Evolutionary conservation across 1,140 invertebrate genomes (phyloP), one percentile per base, ranked within the genome.

Genomic region (Caerostris darwini): DNA sequence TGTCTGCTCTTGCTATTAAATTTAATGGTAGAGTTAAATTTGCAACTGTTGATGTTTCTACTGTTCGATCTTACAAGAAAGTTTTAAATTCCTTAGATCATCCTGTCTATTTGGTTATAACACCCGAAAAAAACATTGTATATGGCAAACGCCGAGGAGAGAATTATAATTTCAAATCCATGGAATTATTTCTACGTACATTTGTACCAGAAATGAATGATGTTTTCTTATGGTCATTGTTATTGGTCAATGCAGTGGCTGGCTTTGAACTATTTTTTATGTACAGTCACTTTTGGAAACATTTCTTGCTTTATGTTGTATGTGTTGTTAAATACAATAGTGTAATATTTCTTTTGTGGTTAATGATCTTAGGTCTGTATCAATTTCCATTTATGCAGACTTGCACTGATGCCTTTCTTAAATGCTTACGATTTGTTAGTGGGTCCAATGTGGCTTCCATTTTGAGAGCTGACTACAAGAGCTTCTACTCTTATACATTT

Each of bases 141-240:
- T 97, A 97, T 95, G 97, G 96, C 5, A 92, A 91, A 8, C 95
- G 95, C 12, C 93, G 92, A 89, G 96, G 96, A 14, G 96, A 97
- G 95, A 95, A 96, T 93, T 95, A 96, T 69, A 96, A 96, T 89
- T 96, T 96, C 94, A 94, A 95, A 34, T 95, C 96, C 3, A 96
- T 97, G 96, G 96, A 96, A 95, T 94, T 95, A 50, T 96, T 96
- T 95, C 95, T 97, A 19, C 95, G 96, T 94, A 95, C 95, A 64
- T 95, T 97, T 10, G 96, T 96, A 95, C 97, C 97, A 7, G 96
- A 96, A 95, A 95, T 96, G 56, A 97, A 97, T 96, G 97, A 97
- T 95, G 95, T 97, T 8, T 97, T 97, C 95, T 95, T 97, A 4
- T 95, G 95, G 53, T 96, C 95, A 95, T 95, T 97, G 58, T 91